Evolutionary conservation across 1,140 invertebrate species (phyloP).

Genomic region (Aphis craccivora): DNA sequence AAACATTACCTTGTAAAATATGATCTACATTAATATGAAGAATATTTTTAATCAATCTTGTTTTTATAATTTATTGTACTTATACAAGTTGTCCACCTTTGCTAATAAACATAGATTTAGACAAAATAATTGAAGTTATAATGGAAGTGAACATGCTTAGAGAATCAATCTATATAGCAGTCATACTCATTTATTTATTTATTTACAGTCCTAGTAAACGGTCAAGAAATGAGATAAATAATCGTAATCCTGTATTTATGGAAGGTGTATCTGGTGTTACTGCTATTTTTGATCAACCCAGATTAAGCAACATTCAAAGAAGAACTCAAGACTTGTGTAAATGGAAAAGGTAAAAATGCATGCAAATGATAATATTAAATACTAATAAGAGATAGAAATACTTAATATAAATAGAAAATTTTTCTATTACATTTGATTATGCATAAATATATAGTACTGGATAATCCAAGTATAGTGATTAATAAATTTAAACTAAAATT

Average conservation of each 20-base stretch:
- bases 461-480: too few species aligned
- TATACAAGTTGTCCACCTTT: not conserved
- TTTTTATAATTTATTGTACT: not conserved
- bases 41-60: not conserved
- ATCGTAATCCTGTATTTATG: conserved; percentile 79
- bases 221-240: conserved; percentile 65
- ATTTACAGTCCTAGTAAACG: conserved; percentile 62
- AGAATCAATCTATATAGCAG: not conserved
- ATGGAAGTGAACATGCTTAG: not conserved
- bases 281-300: conserved; percentile 70
- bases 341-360: conserved; percentile 70
- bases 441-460: not conserved
- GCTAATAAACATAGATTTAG: not conserved
- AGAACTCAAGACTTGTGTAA: conserved; percentile 83
- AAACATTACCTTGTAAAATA: too few species aligned
- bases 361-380: not conserved
- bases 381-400: not conserved
- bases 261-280: conserved; percentile 79
- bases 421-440: not conserved
- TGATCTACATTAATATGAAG: too few species aligned
- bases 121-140: not conserved
- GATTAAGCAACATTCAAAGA: conserved; percentile 74
- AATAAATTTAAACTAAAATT: not conserved
- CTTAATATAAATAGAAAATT: not conserved
- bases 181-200: conserved; percentile 54